Percentiles rank a stretch among this genome's conserved stretches.
Conservation (phyloP, 53 echinoderm and acorn worm genomes). For the Holothuria leucospilota region DNA sequence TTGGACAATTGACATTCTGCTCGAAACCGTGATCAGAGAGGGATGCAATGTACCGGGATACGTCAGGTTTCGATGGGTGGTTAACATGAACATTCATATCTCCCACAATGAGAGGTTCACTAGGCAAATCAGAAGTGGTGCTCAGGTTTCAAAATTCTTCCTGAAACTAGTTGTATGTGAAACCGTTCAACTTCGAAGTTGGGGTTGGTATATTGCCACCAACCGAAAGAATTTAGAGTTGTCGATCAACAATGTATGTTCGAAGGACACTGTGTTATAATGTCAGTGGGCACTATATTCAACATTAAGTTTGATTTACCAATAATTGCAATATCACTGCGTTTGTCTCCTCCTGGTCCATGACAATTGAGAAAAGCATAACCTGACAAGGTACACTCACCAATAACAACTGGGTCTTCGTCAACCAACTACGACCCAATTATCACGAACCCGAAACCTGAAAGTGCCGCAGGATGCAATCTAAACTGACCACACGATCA, state of each 20-base stretch:
- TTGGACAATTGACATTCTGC: background rate
- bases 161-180: background rate
- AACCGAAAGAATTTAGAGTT: background rate
- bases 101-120: background rate
- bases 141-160: background rate
- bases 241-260: background rate
- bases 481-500: no score
- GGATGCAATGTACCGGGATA: background rate
- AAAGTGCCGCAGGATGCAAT: no score
- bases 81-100: background rate
- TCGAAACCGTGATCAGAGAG: background rate
- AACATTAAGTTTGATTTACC: no score
- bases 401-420: no score
- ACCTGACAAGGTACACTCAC: no score
- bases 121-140: background rate
- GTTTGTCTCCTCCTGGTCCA: no score
- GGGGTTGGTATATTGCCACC: background rate
- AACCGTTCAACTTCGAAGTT: no score
- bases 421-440: no score
- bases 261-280: constrained; percentile 2
- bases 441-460: no score
- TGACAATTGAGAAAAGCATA: no score
- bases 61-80: background rate
- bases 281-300: no score
- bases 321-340: no score